A percentile compares a stretch with the other conserved stretches of the same genome.
Conservation (phyloP, 2,888 invertebrate species). For the Hofmannophila pseudospretella region DNA sequence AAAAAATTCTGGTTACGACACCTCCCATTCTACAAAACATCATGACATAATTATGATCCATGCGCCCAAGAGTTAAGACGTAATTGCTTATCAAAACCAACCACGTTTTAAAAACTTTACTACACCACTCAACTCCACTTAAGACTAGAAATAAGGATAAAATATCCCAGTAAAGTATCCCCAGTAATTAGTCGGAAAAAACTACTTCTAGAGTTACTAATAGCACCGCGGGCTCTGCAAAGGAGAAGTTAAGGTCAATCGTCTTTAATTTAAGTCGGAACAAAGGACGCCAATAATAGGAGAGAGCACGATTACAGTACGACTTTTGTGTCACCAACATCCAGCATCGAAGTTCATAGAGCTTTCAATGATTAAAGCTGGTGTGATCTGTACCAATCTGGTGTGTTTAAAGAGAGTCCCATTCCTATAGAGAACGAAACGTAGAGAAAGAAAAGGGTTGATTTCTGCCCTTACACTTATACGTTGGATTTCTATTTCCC, state of each 20-base stretch:
- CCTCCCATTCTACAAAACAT: too few relatives aligned
- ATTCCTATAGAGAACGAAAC: too few relatives aligned
- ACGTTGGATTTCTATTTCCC: too few relatives aligned
- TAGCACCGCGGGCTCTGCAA: conserved; percentile 28
- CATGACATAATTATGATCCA: too few relatives aligned
- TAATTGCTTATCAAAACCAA: too few relatives aligned
- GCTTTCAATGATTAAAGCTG: conserved; percentile 18
- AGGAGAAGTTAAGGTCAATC: conserved; percentile 58
- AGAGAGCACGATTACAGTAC: conserved; percentile 54
- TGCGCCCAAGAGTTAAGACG: too few relatives aligned
- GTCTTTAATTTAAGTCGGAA: conserved; percentile 63
- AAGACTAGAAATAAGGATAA: too few relatives aligned
- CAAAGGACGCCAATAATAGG: conserved; percentile 63
- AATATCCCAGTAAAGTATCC: conserved; percentile 10
- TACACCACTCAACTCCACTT: too few relatives aligned
- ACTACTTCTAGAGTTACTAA: conserved; percentile 28
- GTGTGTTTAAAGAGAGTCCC: conserved; percentile 5
- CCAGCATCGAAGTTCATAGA: conserved; percentile 31
- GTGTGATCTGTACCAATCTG: neutral
- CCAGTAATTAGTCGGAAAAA: conserved; percentile 15
- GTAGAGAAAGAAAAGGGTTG: too few relatives aligned
- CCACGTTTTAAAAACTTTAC: too few relatives aligned
- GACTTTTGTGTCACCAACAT: conserved; percentile 35
- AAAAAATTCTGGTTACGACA: too few relatives aligned
- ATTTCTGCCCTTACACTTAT: too few relatives aligned